These are phyloP conservation scores for Sciurus vulgaris DNA, from an alignment of 2,797 vertebrate genomes.

Conservation along the genomic window DNA sequence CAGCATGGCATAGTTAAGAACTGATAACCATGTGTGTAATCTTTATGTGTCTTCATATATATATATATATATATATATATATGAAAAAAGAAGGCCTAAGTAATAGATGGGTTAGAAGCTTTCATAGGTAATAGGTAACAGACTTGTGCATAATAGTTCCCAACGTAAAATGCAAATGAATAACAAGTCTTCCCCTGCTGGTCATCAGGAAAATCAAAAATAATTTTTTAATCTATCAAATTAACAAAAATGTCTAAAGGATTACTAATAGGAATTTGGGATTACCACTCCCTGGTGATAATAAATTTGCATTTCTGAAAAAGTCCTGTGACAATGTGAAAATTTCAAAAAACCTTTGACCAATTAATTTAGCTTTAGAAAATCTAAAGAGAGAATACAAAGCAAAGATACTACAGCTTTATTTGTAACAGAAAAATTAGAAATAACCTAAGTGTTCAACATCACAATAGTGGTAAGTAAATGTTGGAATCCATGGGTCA, in stretches of 20 bases:
- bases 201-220: background rate
- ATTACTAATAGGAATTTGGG: background rate
- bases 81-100: background rate
- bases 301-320: background rate
- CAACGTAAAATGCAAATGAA: background rate
- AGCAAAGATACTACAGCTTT: background rate
- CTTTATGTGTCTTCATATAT: too few species aligned
- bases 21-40: background rate
- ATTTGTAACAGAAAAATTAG: background rate
- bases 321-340: background rate
- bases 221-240: background rate
- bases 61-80: too few species aligned
- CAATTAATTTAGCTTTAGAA: background rate
- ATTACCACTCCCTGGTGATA: background rate
- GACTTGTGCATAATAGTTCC: background rate
- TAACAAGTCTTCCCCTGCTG: background rate
- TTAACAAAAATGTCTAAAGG: background rate
- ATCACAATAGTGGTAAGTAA: background rate
- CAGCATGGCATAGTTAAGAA: background rate
- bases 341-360: background rate
- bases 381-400: constrained; percentile 17
- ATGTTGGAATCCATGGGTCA: background rate
- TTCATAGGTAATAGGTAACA: background rate
- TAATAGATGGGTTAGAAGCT: background rate
- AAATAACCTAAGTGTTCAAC: background rate